Conservation (phyloP, 2,113 vertebrate genomes). For the Loxodonta africana region DNA sequence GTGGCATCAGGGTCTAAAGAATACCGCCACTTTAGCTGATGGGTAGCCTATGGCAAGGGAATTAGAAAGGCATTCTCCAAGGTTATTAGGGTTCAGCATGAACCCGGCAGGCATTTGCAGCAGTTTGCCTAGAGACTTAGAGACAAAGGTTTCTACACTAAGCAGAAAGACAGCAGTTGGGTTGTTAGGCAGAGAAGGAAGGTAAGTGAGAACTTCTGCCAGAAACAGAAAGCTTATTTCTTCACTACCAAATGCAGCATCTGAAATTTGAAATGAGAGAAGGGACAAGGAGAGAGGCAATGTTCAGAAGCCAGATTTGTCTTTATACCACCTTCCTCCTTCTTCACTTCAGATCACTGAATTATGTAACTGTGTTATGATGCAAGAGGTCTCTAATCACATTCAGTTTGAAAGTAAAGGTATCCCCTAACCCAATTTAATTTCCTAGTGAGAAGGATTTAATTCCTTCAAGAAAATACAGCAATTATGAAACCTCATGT, state of each 20-base stretch:
- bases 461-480: background rate
- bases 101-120: background rate
- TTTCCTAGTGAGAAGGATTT: background rate
- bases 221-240: background rate
- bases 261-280: background rate
- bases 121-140: background rate
- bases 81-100: background rate
- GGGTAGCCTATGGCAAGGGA: background rate
- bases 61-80: background rate
- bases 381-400: background rate
- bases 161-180: background rate
- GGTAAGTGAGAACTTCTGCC: background rate
- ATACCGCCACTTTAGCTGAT: background rate
- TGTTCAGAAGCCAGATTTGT: background rate
- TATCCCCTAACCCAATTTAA: background rate
- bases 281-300: background rate
- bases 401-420: background rate
- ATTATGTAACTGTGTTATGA: background rate
- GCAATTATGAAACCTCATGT: background rate
- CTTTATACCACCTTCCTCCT: background rate
- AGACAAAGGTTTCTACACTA: background rate
- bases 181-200: background rate
- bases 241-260: background rate
- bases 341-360: background rate
- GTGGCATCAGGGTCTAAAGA: background rate